Evolutionary conservation across 2,797 vertebrate species (phyloP).

Genomic region (Miichthys miiuy): DNA sequence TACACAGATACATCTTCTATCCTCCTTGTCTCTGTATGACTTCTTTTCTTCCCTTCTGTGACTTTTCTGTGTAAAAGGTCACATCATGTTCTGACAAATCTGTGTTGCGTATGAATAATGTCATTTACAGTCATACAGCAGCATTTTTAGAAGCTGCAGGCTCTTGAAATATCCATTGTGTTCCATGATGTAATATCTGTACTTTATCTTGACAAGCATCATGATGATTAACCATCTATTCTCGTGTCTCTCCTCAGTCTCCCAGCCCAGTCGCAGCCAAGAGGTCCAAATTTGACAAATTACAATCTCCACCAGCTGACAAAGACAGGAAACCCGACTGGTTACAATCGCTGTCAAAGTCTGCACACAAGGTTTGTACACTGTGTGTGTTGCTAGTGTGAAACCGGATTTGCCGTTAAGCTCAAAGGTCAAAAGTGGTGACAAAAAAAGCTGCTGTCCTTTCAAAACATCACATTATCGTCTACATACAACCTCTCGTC

Average conservation of each 20-base stretch:
- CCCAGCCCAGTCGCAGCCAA: slow-evolving; percentile 91
- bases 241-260: slow-evolving; percentile 82
- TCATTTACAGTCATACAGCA: slow-evolving; percentile 47
- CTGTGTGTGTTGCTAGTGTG: slow-evolving; percentile 30
- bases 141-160: slow-evolving; percentile 55
- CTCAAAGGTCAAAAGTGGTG: slow-evolving; percentile 41
- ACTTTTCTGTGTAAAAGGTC: slow-evolving; percentile 38
- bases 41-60: slow-evolving; percentile 43
- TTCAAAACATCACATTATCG: slow-evolving; percentile 41
- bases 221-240: slow-evolving; percentile 56
- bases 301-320: slow-evolving; percentile 88
- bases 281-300: slow-evolving; percentile 91
- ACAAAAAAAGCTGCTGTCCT: slow-evolving; percentile 33
- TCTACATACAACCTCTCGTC: slow-evolving; percentile 24
- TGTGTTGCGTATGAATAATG: slow-evolving; percentile 46
- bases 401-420: slow-evolving; percentile 48
- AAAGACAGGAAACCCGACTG: slow-evolving; percentile 94
- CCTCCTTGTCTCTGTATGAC: slow-evolving; percentile 52
- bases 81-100: slow-evolving; percentile 58
- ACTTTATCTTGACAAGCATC: slow-evolving; percentile 35
- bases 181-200: slow-evolving; percentile 56
- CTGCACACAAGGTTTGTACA: slow-evolving; percentile 91
- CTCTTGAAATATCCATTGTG: slow-evolving; percentile 59
- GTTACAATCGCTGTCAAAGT: slow-evolving; percentile 91
- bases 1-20: slow-evolving; percentile 68